These are phyloP conservation scores for Istiophorus platypterus DNA, from an alignment of 2,113 vertebrate species.

Conservation along the genomic window DNA sequence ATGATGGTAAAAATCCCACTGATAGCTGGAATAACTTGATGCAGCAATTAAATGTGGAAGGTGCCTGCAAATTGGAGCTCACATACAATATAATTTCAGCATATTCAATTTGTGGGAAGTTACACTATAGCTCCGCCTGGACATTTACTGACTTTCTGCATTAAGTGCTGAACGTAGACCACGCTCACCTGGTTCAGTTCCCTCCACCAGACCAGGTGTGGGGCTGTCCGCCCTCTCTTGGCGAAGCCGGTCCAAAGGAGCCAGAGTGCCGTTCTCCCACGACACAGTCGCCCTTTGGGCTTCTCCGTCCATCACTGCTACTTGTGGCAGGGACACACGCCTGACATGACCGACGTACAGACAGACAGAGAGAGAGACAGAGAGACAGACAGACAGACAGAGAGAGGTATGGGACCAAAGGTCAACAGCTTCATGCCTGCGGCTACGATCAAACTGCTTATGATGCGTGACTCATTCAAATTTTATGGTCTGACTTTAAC, in stretches of 20 bases:
- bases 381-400: background rate
- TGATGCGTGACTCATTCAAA: background rate
- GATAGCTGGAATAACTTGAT: background rate
- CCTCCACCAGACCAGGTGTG: conserved; percentile 92
- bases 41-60: background rate
- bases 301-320: conserved; percentile 88
- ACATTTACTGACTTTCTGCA: background rate
- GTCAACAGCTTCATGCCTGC: conserved; percentile 15
- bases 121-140: background rate
- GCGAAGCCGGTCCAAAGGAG: conserved; percentile 83
- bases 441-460: background rate
- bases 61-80: background rate
- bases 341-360: conserved; percentile 32
- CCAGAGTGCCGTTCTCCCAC: conserved; percentile 86
- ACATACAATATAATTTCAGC: background rate
- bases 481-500: conserved; percentile 4
- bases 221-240: conserved; percentile 91
- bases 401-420: conserved; percentile 33
- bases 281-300: conserved; percentile 83
- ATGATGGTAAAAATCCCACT: background rate
- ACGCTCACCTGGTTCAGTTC: conserved; percentile 92
- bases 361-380: conserved; percentile 11
- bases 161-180: background rate
- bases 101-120: background rate
- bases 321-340: conserved; percentile 32